phyloP scores from a whole-genome alignment of 2,888 invertebrate species.

The Barypeithes pellucidus region DNA sequence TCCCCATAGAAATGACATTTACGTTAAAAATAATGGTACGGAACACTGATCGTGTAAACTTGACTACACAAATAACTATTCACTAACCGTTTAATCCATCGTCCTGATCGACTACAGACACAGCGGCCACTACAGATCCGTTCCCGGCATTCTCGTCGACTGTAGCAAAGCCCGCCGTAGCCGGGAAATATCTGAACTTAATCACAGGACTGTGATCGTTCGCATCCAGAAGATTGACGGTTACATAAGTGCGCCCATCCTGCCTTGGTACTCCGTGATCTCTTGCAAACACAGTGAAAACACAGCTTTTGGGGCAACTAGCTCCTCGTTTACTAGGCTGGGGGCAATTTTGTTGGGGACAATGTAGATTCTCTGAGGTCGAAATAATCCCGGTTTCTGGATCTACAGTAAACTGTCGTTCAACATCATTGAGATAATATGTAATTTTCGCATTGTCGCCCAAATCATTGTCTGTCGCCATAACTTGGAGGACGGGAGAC shows the following conservation, averaged over 20 bases:
- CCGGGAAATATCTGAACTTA: conserved; percentile 88
- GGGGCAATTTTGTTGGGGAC: conserved; percentile 88
- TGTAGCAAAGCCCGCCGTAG: conserved; percentile 89
- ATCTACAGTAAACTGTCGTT: conserved; percentile 92
- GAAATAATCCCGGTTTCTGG: conserved; percentile 92
- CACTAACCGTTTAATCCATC: conserved; percentile 84
- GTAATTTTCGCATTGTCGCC: conserved; percentile 95
- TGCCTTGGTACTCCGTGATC: conserved; percentile 94
- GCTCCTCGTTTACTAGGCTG: conserved; percentile 74
- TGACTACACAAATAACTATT: no score
- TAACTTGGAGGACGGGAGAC: conserved; percentile 91
- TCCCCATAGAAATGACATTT: no score
- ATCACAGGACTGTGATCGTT: conserved; percentile 96
- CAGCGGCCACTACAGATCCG: conserved; percentile 93
- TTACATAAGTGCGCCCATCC: conserved; percentile 94
- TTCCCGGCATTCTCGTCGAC: conserved; percentile 95
- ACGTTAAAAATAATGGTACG: no score
- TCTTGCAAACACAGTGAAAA: conserved; percentile 93
- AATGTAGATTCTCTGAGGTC: conserved; percentile 85
- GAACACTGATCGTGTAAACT: no score
- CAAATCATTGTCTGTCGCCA: conserved; percentile 93
- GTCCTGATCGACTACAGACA: conserved; percentile 93
- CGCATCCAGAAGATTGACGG: conserved; percentile 92
- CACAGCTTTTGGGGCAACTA: conserved; percentile 92
- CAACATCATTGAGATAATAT: conserved; percentile 89